phyloP scores from a whole-genome alignment of 2,888 invertebrate species.

The Athalia cordata region DNA sequence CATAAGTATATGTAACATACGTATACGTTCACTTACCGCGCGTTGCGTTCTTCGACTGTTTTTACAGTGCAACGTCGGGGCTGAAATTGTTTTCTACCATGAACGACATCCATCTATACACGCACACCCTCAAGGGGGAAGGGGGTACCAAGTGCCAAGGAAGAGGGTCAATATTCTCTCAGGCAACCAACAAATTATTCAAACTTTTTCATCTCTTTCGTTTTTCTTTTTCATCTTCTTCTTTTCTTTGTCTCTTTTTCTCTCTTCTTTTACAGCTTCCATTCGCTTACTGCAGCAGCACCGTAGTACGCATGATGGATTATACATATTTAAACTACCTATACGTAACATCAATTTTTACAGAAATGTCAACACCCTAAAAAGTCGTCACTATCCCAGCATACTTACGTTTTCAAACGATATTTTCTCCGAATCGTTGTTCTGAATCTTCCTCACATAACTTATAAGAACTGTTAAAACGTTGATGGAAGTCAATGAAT shows the following conservation, averaged over 20 bases:
- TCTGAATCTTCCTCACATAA: too few species aligned
- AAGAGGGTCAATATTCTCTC: conserved; percentile 20
- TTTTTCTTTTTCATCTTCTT: too few species aligned
- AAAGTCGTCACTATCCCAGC: background rate
- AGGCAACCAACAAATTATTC: conserved; percentile 4
- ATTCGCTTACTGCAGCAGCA: too few species aligned
- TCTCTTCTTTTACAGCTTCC: too few species aligned
- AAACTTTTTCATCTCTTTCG: background rate
- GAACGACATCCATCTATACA: conserved; percentile 10
- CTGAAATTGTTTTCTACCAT: conserved; percentile 23
- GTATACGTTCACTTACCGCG: conserved; percentile 30
- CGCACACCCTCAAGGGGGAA: background rate
- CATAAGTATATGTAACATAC: background rate
- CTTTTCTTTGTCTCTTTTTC: too few species aligned
- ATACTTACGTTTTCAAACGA: background rate
- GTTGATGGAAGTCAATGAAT: conserved; percentile 26
- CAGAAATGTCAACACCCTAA: background rate
- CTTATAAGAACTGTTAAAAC: background rate
- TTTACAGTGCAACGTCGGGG: conserved; percentile 10
- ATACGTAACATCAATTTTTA: background rate
- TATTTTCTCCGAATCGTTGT: too few species aligned
- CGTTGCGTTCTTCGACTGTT: conserved; percentile 23
- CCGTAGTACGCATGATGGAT: too few species aligned
- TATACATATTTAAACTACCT: background rate
- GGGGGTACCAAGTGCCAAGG: background rate